Evolutionary conservation across 2,888 invertebrate genomes (phyloP).

Genomic region (Cynaeus angustus): DNA sequence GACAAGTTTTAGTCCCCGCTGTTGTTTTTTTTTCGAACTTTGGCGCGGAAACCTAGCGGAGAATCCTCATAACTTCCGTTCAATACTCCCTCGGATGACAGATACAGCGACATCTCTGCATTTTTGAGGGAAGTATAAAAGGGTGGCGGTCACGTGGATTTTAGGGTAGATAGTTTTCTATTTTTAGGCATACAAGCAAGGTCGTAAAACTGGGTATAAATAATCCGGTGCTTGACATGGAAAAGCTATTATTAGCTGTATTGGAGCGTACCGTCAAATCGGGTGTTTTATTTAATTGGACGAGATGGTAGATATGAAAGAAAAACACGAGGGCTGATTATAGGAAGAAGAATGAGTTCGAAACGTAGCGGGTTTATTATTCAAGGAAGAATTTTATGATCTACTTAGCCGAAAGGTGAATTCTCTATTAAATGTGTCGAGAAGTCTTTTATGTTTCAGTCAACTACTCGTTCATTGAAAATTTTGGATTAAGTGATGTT

Average conservation of each 20-base stretch:
- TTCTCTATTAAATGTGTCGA: background rate
- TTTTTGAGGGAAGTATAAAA: conserved; percentile 12
- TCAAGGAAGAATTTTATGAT: background rate
- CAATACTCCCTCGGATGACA: conserved; percentile 47
- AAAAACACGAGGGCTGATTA: too few species aligned
- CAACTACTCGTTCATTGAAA: conserved; percentile 10
- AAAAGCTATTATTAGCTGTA: conserved; percentile 37
- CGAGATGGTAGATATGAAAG: background rate
- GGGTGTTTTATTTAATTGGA: conserved; percentile 11
- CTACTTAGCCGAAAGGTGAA: background rate
- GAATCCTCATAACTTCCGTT: conserved; percentile 46
- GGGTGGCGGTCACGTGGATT: conserved; percentile 42
- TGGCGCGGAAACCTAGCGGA: conserved; percentile 49
- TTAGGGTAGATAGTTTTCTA: conserved; percentile 47
- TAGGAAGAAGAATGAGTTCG: too few species aligned
- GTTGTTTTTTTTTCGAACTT: conserved; percentile 32
- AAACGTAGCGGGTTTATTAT: background rate
- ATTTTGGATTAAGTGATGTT: conserved; percentile 9
- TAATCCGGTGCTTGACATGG: conserved; percentile 39
- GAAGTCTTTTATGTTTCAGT: conserved; percentile 1
- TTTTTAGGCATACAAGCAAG: conserved; percentile 26
- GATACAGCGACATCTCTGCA: conserved; percentile 49
- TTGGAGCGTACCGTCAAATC: too few species aligned
- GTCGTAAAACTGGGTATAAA: conserved; percentile 43
- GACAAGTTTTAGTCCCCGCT: conserved; percentile 19